These are phyloP conservation scores for Naso thynnoides DNA, from an alignment of 2,797 vertebrate species.

Conservation along the genomic window DNA sequence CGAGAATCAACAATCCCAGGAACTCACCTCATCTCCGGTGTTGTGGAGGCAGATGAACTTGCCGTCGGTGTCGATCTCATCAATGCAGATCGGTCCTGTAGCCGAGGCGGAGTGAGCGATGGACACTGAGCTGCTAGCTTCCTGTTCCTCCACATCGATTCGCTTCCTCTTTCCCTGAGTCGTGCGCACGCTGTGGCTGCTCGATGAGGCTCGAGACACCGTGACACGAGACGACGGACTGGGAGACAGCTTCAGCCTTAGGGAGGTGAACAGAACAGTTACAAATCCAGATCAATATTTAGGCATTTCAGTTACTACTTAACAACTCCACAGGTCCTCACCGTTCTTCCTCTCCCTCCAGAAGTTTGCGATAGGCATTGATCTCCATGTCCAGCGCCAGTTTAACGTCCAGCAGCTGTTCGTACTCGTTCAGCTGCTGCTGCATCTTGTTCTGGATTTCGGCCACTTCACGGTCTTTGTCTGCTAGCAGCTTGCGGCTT, in stretches of 20 bases:
- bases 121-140: slow-evolving; percentile 92
- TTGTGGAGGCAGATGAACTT: slow-evolving; percentile 93
- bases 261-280: neutral
- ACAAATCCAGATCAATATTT: neutral
- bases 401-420: slow-evolving; percentile 93
- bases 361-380: slow-evolving; percentile 90
- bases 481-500: slow-evolving; percentile 79
- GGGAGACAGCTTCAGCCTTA: slow-evolving; percentile 89
- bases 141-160: slow-evolving; percentile 90
- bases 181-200: slow-evolving; percentile 86
- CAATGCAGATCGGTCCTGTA: slow-evolving; percentile 88
- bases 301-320: neutral
- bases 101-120: slow-evolving; percentile 92
- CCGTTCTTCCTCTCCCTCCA: slow-evolving; percentile 96
- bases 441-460: slow-evolving; percentile 89
- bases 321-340: slow-evolving; percentile 54
- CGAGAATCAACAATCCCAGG: neutral
- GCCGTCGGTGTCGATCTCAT: slow-evolving; percentile 92
- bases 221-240: slow-evolving; percentile 90
- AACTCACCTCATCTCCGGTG: slow-evolving; percentile 87
- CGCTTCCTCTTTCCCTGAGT: slow-evolving; percentile 90
- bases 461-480: slow-evolving; percentile 88
- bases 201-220: slow-evolving; percentile 89
- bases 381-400: slow-evolving; percentile 96
- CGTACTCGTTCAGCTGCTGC: slow-evolving; percentile 89